phyloP scores from a whole-genome alignment of 2,113 vertebrate genomes.

The Phalacrocorax brasilianus region DNA sequence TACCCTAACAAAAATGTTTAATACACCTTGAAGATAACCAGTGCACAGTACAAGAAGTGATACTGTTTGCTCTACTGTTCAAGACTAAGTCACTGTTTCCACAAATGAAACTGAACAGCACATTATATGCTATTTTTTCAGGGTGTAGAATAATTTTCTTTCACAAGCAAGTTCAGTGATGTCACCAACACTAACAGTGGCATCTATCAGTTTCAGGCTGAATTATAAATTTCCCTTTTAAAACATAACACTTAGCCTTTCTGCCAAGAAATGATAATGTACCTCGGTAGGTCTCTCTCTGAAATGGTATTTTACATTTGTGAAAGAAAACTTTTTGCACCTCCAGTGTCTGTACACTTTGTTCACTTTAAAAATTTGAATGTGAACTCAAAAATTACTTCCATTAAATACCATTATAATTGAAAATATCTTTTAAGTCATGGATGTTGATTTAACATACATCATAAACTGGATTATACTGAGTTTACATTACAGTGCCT shows the following conservation, averaged over 20 bases:
- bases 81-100: neutral
- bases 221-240: neutral
- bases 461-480: neutral
- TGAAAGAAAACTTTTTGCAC: neutral
- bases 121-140: neutral
- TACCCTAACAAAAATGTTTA: neutral
- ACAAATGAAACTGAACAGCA: neutral
- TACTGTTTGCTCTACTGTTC: neutral
- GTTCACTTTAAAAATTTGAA: neutral
- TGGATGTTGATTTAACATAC: neutral
- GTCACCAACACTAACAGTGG: neutral
- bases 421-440: neutral
- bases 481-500: neutral
- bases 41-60: neutral
- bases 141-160: neutral
- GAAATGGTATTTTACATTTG: neutral
- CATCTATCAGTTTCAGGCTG: neutral
- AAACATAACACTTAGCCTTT: neutral
- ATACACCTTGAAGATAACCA: neutral
- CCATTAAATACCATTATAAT: neutral
- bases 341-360: neutral
- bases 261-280: neutral
- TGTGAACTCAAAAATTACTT: neutral
- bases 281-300: neutral
- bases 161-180: neutral